A percentile compares a stretch with the other conserved stretches of the same genome.
These are phyloP conservation scores for Cataglyphis cursor DNA, from an alignment of 2,888 invertebrate genomes.

Conservation along the genomic window DNA sequence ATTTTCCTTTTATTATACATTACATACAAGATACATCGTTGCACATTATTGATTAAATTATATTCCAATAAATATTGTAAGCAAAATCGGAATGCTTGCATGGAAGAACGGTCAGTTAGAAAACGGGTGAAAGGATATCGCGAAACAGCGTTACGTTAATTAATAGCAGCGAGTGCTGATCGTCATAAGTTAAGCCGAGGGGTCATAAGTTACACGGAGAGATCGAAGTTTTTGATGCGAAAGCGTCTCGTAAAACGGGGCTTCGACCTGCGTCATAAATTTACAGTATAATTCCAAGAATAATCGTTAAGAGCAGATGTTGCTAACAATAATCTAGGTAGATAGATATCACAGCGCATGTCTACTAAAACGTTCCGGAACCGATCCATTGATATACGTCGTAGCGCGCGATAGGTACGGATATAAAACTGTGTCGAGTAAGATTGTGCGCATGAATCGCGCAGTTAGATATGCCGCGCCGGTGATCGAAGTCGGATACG, in stretches of 20 bases:
- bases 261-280: conserved; percentile 67
- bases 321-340: conserved; percentile 71
- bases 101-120: neutral
- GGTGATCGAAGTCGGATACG: conserved; percentile 50
- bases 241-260: conserved; percentile 68
- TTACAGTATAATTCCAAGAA: conserved; percentile 67
- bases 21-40: no score
- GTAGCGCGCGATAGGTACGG: conserved; percentile 56
- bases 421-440: conserved; percentile 66
- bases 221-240: conserved; percentile 68
- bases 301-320: conserved; percentile 72
- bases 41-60: neutral
- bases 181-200: conserved; percentile 37
- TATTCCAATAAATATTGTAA: neutral
- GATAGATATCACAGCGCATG: conserved; percentile 64
- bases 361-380: conserved; percentile 64
- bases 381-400: conserved; percentile 67
- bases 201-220: conserved; percentile 44
- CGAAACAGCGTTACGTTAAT: conserved; percentile 56
- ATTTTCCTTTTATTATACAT: neutral
- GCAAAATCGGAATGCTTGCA: conserved; percentile 2
- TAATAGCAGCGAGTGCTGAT: conserved; percentile 52
- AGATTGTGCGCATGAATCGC: conserved; percentile 51
- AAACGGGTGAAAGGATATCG: neutral
- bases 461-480: conserved; percentile 35